These are phyloP conservation scores for Porphyrio hochstetteri DNA, from an alignment of 2,113 vertebrate species.

Conservation along the genomic window DNA sequence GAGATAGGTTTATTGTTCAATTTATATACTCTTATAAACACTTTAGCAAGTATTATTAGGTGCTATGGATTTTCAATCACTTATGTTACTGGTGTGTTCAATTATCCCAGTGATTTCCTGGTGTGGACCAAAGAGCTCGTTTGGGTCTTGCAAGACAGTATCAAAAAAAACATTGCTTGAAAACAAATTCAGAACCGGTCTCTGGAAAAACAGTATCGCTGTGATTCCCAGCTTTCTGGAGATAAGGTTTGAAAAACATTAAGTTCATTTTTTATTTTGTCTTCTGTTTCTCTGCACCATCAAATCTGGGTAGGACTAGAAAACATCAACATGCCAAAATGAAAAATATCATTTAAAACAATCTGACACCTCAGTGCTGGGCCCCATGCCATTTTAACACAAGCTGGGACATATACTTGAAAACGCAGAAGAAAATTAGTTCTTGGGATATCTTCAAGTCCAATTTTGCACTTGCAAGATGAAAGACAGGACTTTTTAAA, in stretches of 20 bases:
- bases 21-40: background rate
- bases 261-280: background rate
- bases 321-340: conserved; percentile 46
- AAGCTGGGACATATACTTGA: conserved; percentile 8
- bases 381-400: conserved; percentile 37
- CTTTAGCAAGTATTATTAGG: background rate
- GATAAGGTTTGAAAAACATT: background rate
- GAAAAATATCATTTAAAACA: conserved; percentile 53
- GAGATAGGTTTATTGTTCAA: background rate
- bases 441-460: conserved; percentile 51
- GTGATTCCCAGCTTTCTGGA: background rate
- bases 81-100: background rate
- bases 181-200: background rate
- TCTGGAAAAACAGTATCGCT: background rate
- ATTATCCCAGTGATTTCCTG: background rate
- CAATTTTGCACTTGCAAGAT: conserved; percentile 40
- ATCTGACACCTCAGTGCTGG: conserved; percentile 44
- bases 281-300: background rate
- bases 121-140: background rate
- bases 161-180: background rate
- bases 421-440: conserved; percentile 29
- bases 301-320: conserved; percentile 27
- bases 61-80: background rate
- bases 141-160: background rate
- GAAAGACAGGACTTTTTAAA: conserved; percentile 44